phyloP scores from a whole-genome alignment of 2,888 invertebrate species.

The Allygus modestus region DNA sequence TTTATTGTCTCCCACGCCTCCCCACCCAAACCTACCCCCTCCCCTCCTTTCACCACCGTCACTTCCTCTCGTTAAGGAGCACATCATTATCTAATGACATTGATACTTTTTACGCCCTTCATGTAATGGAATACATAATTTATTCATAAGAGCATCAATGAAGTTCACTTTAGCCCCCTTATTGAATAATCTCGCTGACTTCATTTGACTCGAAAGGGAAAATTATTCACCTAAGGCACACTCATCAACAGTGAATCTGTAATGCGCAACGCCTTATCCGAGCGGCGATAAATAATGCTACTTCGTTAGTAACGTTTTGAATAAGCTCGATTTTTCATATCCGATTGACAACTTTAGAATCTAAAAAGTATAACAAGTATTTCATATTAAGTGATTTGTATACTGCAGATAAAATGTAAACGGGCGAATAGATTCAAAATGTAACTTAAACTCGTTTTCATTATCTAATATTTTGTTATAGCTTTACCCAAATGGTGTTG shows the following conservation, averaged over 20 bases:
- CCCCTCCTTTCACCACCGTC: not conserved
- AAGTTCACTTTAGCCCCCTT: slow-evolving; percentile 57
- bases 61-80: slow-evolving; percentile 52
- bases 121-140: slow-evolving; percentile 63
- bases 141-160: slow-evolving; percentile 63
- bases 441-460: too few relatives aligned
- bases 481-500: too few relatives aligned
- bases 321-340: not conserved
- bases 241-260: slow-evolving; percentile 55
- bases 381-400: too few relatives aligned
- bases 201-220: slow-evolving; percentile 60
- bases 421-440: too few relatives aligned
- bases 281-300: slow-evolving; percentile 41
- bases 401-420: too few relatives aligned
- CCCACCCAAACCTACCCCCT: not conserved
- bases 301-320: slow-evolving; percentile 41
- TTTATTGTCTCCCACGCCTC: slow-evolving; percentile 3
- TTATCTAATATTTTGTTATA: too few relatives aligned
- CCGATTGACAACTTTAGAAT: not conserved
- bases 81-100: slow-evolving; percentile 63
- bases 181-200: slow-evolving; percentile 59
- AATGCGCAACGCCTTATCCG: slow-evolving; percentile 54
- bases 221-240: slow-evolving; percentile 57
- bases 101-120: slow-evolving; percentile 63
- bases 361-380: too few relatives aligned